Base-by-base conservation (phyloP, 1,140 invertebrate genomes). In the Oryctes rhinoceros region DNA sequence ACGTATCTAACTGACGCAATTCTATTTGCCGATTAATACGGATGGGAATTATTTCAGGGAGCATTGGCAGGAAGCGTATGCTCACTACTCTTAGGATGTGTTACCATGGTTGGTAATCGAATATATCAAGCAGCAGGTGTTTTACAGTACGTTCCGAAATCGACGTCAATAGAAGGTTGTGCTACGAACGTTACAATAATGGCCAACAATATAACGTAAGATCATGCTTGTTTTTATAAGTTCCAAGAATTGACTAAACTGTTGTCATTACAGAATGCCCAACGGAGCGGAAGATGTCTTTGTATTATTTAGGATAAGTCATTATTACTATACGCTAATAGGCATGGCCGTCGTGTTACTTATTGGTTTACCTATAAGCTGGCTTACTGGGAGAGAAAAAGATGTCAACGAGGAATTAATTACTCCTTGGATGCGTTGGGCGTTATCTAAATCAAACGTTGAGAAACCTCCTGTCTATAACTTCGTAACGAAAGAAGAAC, bases 121-220 rank as follows among this genome's bases (percentile, higher is more conserved):
- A 84, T 84, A 71, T 85, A 84, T 71, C 81, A 84, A 83, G 37
- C 76, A 15, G 24, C 76, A 37, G 81, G 81, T 11, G 13, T 82
- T 18, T 53, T 85, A 9, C 35, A 30, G 24, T 79, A 83, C 75
- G 24, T 47, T 3, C 7, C 82, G 2, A 84, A 83, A 82, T 83
- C 84, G 11, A n/a, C 81, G 10, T 86, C 83, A 9, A 78, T 78
- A 10, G 81, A 82, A 24, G 81, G 80, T 24, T 86, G 85, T 81
- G 18, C 18, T 7, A n/a, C n/a, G 1, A 76, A 44, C n/a, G 24
- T 37, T 74, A 37, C 67, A 39, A 76, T 24, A 47, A 48, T n/a
- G 4, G 37, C 18, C 3, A 48, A 5, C 9, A 7, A 76, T 4
- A 18, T n/a, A 6, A 35, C 13, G 65, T 71, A 37, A 71, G 65